Percentiles rank a stretch among this genome's conserved stretches.
Conservation (phyloP, 2,113 vertebrate species). For the Austrofundulus limnaeus region DNA sequence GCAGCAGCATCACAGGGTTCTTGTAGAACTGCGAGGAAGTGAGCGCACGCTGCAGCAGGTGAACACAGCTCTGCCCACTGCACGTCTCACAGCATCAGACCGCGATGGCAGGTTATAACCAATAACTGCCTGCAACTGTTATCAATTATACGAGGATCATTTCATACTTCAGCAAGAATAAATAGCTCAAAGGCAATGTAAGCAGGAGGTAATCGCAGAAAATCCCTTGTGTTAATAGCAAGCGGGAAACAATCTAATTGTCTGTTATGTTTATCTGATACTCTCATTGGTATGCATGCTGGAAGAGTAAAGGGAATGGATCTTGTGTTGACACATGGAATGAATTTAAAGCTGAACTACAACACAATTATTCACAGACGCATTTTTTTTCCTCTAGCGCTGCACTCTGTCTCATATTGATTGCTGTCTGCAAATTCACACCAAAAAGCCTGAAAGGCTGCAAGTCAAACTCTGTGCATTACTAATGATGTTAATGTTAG, state of each 20-base stretch:
- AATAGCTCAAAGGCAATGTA: constrained; percentile 41
- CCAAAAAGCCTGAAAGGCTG: constrained; percentile 19
- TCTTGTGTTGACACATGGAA: constrained; percentile 35
- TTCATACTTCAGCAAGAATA: constrained; percentile 44
- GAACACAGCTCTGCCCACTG: not conserved
- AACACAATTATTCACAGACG: constrained; percentile 22
- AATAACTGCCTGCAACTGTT: not conserved
- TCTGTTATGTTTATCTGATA: constrained; percentile 39
- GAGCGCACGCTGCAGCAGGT: constrained; percentile 18
- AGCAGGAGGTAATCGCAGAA: constrained; percentile 44
- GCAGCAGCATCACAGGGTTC: constrained; percentile 48
- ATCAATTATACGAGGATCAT: constrained; percentile 30
- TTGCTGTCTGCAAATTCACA: constrained; percentile 34
- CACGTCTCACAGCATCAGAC: not conserved
- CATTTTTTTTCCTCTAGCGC: not conserved
- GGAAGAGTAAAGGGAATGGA: constrained; percentile 30
- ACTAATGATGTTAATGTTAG: constrained; percentile 33
- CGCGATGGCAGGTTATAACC: not conserved
- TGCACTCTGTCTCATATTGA: constrained; percentile 17
- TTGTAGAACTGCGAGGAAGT: constrained; percentile 55
- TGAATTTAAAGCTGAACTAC: constrained; percentile 16
- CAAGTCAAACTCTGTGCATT: constrained; percentile 44
- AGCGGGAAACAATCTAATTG: constrained; percentile 23
- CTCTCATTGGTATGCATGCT: constrained; percentile 34
- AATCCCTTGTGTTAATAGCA: constrained; percentile 39